Evolutionary conservation across 2,797 vertebrate genomes (phyloP), one percentile per base, ranked within the genome.

Genomic region (Cuculus canorus): DNA sequence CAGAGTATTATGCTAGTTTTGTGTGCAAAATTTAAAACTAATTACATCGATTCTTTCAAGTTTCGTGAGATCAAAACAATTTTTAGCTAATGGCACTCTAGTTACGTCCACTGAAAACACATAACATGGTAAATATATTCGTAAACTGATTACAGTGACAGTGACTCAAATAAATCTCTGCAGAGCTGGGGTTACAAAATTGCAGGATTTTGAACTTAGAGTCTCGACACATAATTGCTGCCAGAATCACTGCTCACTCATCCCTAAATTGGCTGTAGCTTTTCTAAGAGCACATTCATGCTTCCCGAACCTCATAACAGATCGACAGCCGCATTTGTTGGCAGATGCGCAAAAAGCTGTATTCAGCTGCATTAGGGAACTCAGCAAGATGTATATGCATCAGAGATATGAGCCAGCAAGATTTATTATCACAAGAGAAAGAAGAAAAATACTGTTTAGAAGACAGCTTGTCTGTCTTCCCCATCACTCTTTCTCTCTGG

Each of bases 171-270:
- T 24, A 81, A 80, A 72, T 68, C 33, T 94, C 76, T 73, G 72
- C 52, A 69, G 30, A 91, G 56, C 52, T 90, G 41, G 25, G 63
- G 57, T 81, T 89, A 60, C 50, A 78, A 80, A 93, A 72, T 68
- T 23, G 54, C 82, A 90, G 80, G 83, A 78, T 68, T 92, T 83
- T 82, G 64, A 95, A 92, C 69, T 85, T 33, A 47, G 41, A 72
- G 61, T 56, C 54, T 84, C 35, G 37, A 85, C 59, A 78, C 11
- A 12, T 77, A 91, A 94, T 48, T 88, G 88, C 69, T 91, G 48
- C 37, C 57, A 92, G 63, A 84, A 77, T n/a, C 0, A 0, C 30
- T 85, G 56, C 48, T 88, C 60, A 4, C 7, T 33, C 71, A 12
- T 48, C 60, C 54, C 50, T 82, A 78, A 90, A 87, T 37, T 53